These are phyloP conservation scores for Numenius arquata DNA, from an alignment of 2,113 vertebrate genomes.

Conservation along the genomic window DNA sequence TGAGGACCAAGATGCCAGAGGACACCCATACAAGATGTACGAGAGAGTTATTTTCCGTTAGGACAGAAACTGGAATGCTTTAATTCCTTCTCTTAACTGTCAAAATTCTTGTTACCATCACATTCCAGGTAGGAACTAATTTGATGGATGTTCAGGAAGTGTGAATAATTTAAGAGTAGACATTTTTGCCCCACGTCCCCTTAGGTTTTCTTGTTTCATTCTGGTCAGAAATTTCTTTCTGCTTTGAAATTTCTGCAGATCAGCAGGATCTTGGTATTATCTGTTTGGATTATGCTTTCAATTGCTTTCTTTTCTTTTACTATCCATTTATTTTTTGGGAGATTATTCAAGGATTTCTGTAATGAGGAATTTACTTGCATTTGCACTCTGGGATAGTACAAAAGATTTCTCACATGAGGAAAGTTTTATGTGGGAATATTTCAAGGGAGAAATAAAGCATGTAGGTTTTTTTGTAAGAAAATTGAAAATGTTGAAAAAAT, in stretches of 20 bases:
- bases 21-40: background rate
- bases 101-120: background rate
- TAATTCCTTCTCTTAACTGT: background rate
- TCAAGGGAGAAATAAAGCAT: background rate
- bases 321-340: background rate
- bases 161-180: background rate
- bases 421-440: background rate
- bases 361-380: background rate
- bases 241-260: background rate
- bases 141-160: background rate
- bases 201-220: background rate
- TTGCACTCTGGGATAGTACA: background rate
- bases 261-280: background rate
- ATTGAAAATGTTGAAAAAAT: background rate
- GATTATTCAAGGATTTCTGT: background rate
- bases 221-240: background rate
- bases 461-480: background rate
- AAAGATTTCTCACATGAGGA: background rate
- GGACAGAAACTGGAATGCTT: background rate
- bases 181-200: background rate
- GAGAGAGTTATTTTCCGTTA: background rate
- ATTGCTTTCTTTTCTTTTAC: background rate
- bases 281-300: background rate
- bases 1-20: background rate
- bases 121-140: background rate